Evolutionary conservation across 1,140 invertebrate species (phyloP), one percentile per base, ranked within the genome.

Genomic region (Protaetia brevitarsis): DNA sequence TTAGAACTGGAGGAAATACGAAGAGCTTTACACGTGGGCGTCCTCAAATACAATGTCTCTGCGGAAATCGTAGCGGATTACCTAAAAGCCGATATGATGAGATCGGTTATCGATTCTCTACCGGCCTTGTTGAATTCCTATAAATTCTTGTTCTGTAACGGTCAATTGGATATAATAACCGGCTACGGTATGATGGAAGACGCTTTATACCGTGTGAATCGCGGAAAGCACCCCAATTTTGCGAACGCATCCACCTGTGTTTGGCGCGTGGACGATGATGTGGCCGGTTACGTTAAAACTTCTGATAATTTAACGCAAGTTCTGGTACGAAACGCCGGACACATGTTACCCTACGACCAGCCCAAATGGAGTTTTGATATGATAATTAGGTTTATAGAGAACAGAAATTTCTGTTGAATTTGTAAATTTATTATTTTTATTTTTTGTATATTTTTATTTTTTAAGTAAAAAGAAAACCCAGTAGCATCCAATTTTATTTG

Each of bases 161-260:
- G 92, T 3, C 90, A 94, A 75, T 78, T 93, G 51, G 92, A 95
- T 76, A 86, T 94, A 34, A 91, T 93, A 60, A 86, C 91, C 7
- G 87, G 90, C 0, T 91, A 91, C 71, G 87, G 89, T 7, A 78
- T 89, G 4, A 91, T 90, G 0, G 86, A 86, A 70, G 86, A 85
- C 67, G 91, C 87, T 74, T 69, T 93, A 5, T 72, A 73, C 29
- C 79, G 84, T 19, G 73, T 93, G 1, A 72, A 86, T 5, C 93
- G 90, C 85, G 74, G 8, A 82, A 83, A 1, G 77, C 83, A 0
- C 75, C 83, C 1, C 80, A 83, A 26, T 92, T 90, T 72, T 82
- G 80, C n/a, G 68, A 81, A 66, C 34, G 83, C 88, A 3, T 45
- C 75, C 0, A 81, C 88, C 59, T 76, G 82, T 3, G 79, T 86